phyloP scores from a whole-genome alignment of 1,140 invertebrate genomes.

The Dufourea novaeangliae region DNA sequence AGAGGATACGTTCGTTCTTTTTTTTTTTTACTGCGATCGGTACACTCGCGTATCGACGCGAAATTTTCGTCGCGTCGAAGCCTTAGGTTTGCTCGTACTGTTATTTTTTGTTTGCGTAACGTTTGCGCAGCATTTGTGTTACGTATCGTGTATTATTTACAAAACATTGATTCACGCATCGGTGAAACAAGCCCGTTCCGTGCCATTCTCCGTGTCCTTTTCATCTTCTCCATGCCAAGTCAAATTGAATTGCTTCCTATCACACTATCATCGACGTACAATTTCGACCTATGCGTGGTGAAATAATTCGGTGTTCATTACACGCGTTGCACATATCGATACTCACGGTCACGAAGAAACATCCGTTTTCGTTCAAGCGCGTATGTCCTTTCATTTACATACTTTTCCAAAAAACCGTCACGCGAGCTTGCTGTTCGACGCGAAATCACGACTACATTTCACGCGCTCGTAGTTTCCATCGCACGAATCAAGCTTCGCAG shows the following conservation, averaged over 20 bases:
- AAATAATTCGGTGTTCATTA: constrained; percentile 43
- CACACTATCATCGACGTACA: not conserved
- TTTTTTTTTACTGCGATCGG: not conserved
- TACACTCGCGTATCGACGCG: not conserved
- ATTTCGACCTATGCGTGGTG: not conserved
- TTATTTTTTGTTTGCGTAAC: constrained; percentile 7
- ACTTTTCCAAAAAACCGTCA: not conserved
- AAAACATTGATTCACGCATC: constrained; percentile 2
- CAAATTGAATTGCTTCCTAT: constrained; percentile 18
- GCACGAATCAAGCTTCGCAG: not conserved
- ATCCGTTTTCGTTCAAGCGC: not conserved
- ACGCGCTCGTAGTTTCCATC: not conserved
- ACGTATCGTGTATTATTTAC: not conserved
- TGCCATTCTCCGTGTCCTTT: not conserved
- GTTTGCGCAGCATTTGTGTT: not conserved
- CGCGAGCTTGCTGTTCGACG: not conserved
- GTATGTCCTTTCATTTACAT: not conserved
- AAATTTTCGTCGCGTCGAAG: not conserved
- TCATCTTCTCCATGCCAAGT: constrained; percentile 58
- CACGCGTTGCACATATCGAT: no score
- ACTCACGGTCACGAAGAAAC: no score
- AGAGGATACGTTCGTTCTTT: not conserved
- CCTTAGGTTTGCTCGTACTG: not conserved
- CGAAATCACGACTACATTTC: not conserved
- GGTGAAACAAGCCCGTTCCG: not conserved